Base-by-base conservation (phyloP, 2,888 invertebrate genomes). In the Orthosia incerta region DNA sequence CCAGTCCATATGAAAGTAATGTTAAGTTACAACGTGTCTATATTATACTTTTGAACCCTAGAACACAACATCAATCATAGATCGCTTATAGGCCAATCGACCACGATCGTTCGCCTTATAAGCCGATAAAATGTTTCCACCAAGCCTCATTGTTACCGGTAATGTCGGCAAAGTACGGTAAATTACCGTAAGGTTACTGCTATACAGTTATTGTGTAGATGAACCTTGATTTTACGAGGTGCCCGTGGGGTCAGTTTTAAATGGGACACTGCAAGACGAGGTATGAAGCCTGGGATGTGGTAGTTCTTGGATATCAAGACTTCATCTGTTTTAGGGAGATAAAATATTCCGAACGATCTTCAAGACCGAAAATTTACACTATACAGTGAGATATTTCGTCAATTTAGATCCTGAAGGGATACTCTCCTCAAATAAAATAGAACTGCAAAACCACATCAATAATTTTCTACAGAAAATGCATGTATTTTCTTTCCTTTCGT, bases 91-190 rank as follows among this genome's bases (percentile, higher is more conserved):
- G 76, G 62, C 60, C 79, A 79, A 83, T 84, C 80, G 76, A 20
- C 45, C 71, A 79, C 83, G 79, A 86, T 83, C 74, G 68, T 62
- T 67, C 70, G 72, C 84, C 87, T 73, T 83, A 78, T 83, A 85
- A 85, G 82, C 69, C 55, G 80, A 82, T 87, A 83, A 85, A 84
- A 79, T 80, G 81, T 77, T 85, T 79, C 84, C 69, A 82, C 76
- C 61, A 62, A 74, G 74, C 74, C 71, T 86, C 82, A 78, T 86
- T 86, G 82, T 83, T 85, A 76, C 82, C 86, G 71, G 88, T 91
- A 91, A 91, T 91, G 88, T 77, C 76, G 77, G 89, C 86, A 89
- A 93, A 92, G 89, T 90, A 91, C 86, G 81, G 87, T 86, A 86
- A 89, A 92, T 91, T 92, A 91, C 89, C 86, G 87, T 82, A 83